Base-by-base conservation (phyloP, 2,888 invertebrate genomes). In the Plagodis dolabraria region DNA sequence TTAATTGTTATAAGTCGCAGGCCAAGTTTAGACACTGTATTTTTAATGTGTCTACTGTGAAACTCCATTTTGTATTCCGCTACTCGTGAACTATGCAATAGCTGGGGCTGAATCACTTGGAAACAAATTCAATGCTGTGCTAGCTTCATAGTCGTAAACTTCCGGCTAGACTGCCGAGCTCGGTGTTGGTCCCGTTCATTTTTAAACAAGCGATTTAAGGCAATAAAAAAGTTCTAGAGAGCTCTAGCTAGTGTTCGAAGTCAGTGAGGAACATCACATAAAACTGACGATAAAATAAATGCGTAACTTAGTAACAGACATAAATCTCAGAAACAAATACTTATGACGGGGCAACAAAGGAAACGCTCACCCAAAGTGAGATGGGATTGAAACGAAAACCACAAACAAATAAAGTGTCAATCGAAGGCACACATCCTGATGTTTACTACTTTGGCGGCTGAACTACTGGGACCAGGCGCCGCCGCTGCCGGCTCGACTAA, bases 171-270 rank as follows among this genome's bases (percentile, higher is more conserved):
- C 79, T 82, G 79, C 78, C 72, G 68, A 78, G 78, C 77, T 78
- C 77, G 79, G 82, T 83, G 84, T 76, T 81, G 67, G 71, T 69
- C 67, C 68, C 72, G 76, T 86, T 78, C 79, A 85, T 87, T 87
- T 86, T 86, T 85, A 85, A 87, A 84, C 82, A 79, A 80, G 79
- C 80, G 78, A 87, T 84, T 83, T 84, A 53, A 85, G 81, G 77
- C 78, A 76, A 77, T 61, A 61, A 61, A 61, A 57, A 60, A 61
- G 53, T 56, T 57, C 46, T 33, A 47, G 53, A 53, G 52, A 61
- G 53, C 49, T 57, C 46, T 36, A 47, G 53, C 53, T 46, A 56
- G 56, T 45, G 45, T 35, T 33, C 49, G 36, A 35, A 46, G 34
- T 52, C 60, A 60, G 60, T 53, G 60, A 45, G 46, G 46, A 53